phyloP scores from a whole-genome alignment of 2,113 vertebrate genomes.

The Solea senegalensis region DNA sequence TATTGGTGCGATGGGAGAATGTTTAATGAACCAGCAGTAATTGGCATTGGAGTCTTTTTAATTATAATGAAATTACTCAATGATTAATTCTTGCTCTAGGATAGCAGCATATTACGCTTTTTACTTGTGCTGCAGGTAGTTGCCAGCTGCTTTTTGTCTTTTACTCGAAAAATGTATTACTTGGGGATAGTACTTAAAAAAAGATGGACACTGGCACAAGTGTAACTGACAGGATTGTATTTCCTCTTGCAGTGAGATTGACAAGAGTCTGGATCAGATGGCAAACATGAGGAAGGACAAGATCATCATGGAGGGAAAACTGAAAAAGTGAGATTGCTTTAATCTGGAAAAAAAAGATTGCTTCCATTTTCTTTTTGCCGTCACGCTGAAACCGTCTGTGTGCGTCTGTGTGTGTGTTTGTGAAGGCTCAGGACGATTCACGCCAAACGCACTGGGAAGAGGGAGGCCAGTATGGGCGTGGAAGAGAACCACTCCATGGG shows the following conservation, averaged over 20 bases:
- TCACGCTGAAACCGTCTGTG: slow-evolving; percentile 1
- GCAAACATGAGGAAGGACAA: slow-evolving; percentile 98
- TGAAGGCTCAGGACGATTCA: slow-evolving; percentile 92
- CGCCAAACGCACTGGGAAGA: slow-evolving; percentile 93
- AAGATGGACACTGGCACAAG: neutral
- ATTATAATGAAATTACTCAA: slow-evolving; percentile 37
- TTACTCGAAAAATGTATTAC: neutral
- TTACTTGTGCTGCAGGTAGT: slow-evolving; percentile 14
- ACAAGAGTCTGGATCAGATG: slow-evolving; percentile 99
- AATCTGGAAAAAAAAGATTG: neutral
- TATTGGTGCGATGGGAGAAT: slow-evolving; percentile 47
- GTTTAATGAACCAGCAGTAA: slow-evolving; percentile 48
- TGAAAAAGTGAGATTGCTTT: slow-evolving; percentile 90
- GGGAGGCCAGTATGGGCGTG: slow-evolving; percentile 82
- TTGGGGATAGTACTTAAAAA: slow-evolving; percentile 13
- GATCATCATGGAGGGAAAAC: slow-evolving; percentile 96
- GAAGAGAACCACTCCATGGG: slow-evolving; percentile 89
- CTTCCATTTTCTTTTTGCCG: neutral
- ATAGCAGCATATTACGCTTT: slow-evolving; percentile 4
- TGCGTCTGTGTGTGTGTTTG: slow-evolving; percentile 2
- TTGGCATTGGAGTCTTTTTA: slow-evolving; percentile 41
- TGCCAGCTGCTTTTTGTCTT: slow-evolving; percentile 8
- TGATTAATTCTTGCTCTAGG: too few species aligned
- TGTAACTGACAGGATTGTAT: slow-evolving; percentile 16
- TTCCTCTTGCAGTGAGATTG: slow-evolving; percentile 91